Conservation (phyloP, 2,797 vertebrate genomes). For the Typhlichthys eigenmanni region DNA sequence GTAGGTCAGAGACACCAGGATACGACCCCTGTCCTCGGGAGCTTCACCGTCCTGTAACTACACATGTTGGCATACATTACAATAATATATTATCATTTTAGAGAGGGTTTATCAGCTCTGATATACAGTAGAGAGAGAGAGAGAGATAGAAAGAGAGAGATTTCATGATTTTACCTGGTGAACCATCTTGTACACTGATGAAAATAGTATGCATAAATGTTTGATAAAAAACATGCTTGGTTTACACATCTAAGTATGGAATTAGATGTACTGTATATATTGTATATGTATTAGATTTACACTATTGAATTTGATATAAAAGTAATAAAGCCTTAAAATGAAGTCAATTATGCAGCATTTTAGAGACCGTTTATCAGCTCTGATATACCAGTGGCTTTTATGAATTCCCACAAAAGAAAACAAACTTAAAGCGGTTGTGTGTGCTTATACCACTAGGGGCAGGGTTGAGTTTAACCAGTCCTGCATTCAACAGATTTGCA, state of each 20-base stretch:
- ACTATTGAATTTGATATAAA: background rate
- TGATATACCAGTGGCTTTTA: too few relatives aligned
- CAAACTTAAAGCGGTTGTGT: too few relatives aligned
- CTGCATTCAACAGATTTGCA: too few relatives aligned
- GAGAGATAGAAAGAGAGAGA: too few relatives aligned
- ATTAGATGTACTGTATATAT: background rate
- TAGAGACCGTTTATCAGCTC: background rate
- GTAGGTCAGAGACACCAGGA: conserved; percentile 92
- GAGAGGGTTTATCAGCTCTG: background rate
- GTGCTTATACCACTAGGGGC: too few relatives aligned
- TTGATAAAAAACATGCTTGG: background rate
- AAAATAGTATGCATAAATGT: conserved; percentile 2
- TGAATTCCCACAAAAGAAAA: too few relatives aligned
- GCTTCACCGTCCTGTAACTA: conserved; percentile 79
- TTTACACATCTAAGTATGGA: background rate
- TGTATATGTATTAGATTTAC: background rate
- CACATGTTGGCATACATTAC: conserved; percentile 11
- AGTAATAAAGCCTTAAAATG: too few relatives aligned
- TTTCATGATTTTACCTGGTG: background rate
- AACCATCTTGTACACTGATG: background rate
- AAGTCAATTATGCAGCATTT: background rate
- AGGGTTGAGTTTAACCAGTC: too few relatives aligned
- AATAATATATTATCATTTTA: background rate
- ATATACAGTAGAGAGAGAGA: background rate
- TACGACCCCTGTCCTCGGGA: conserved; percentile 88